phyloP scores from a whole-genome alignment of 2,888 invertebrate species.

The Epinotia bilunana region DNA sequence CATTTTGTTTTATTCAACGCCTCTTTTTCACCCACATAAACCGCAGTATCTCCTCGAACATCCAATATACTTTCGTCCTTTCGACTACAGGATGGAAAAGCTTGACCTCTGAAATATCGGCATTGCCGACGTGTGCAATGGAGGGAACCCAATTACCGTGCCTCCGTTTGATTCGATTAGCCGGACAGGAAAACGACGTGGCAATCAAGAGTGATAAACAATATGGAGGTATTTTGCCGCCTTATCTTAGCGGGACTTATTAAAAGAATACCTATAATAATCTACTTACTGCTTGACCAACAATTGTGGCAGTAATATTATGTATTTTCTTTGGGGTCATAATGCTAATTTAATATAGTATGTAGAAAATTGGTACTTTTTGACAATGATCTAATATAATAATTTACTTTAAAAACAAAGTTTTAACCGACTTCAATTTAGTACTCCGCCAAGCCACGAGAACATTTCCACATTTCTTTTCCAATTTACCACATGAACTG shows the following conservation, averaged over 20 bases:
- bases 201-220: slow-evolving; percentile 21
- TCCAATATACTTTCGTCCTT: slow-evolving; percentile 6
- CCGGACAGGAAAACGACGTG: slow-evolving; percentile 38
- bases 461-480: too few species aligned
- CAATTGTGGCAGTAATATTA: too few species aligned
- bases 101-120: slow-evolving; percentile 40
- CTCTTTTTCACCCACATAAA: background rate
- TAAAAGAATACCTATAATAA: background rate
- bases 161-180: slow-evolving; percentile 44
- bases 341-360: too few species aligned
- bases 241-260: background rate
- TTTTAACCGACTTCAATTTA: too few species aligned
- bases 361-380: too few species aligned
- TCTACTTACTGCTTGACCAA: background rate
- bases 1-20: slow-evolving; percentile 30
- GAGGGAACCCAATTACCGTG: slow-evolving; percentile 41
- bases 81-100: background rate
- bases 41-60: background rate
- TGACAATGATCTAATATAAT: too few species aligned
- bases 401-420: too few species aligned
- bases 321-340: too few species aligned
- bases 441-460: too few species aligned
- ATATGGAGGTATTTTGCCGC: background rate
- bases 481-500: too few species aligned
- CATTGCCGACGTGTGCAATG: slow-evolving; percentile 30